A percentile compares a stretch with the other conserved stretches of the same genome.
Conservation (phyloP, 1,140 invertebrate species). For the Nylanderia fulva region DNA sequence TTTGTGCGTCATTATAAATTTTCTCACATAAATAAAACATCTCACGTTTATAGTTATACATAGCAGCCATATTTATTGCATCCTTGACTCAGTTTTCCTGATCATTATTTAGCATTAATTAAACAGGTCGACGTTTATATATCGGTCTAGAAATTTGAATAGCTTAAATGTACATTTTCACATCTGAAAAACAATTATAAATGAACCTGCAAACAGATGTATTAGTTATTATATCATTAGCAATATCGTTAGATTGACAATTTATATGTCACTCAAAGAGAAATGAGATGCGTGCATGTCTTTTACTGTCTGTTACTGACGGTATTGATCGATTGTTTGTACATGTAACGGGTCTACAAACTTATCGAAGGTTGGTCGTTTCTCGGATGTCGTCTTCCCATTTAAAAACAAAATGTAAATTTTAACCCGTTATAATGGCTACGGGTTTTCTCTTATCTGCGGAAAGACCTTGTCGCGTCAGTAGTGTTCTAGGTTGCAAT, state of each 20-base stretch:
- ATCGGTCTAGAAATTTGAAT: constrained; percentile 14
- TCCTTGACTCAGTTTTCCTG: constrained; percentile 52
- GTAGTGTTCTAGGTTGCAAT: constrained; percentile 2
- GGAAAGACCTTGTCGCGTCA: constrained; percentile 64
- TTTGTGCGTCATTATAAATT: background rate
- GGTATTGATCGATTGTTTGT: constrained; percentile 40
- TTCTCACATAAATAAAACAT: constrained; percentile 27
- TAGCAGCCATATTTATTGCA: constrained; percentile 35
- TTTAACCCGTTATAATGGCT: constrained; percentile 60
- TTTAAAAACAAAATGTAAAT: constrained; percentile 51
- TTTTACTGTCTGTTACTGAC: background rate
- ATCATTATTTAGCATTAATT: background rate
- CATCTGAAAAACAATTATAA: background rate
- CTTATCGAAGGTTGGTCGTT: background rate
- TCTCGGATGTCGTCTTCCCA: constrained; percentile 13
- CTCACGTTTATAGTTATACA: constrained; percentile 24
- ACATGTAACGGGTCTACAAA: constrained; percentile 9
- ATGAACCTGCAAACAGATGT: background rate
- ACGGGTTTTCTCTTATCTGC: constrained; percentile 68
- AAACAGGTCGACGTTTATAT: background rate
- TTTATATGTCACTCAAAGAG: constrained; percentile 20
- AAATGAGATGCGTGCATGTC: background rate
- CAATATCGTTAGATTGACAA: background rate
- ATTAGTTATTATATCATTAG: background rate
- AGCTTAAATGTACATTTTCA: constrained; percentile 21